Evolutionary conservation across 2,797 vertebrate genomes (phyloP).

Genomic region (Eidolon dupreanum): DNA sequence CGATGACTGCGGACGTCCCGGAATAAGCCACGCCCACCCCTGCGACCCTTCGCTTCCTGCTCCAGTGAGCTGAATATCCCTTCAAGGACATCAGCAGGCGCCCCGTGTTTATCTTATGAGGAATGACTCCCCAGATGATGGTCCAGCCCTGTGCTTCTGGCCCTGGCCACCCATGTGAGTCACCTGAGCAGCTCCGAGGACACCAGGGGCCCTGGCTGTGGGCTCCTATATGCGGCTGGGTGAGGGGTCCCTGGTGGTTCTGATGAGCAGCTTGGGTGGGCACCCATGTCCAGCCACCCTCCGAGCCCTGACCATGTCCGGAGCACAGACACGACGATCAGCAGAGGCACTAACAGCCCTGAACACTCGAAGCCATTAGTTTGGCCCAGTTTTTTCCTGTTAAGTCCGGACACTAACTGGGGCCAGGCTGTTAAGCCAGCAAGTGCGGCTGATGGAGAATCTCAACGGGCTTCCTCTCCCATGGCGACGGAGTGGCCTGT

Average conservation of each 20-base stretch:
- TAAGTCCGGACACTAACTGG: neutral
- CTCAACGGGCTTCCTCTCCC: neutral
- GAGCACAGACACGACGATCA: neutral
- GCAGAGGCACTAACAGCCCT: neutral
- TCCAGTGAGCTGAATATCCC: neutral
- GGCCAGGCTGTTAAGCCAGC: neutral
- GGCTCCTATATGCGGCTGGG: neutral
- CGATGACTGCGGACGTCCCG: fast-evolving
- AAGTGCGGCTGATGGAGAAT: neutral
- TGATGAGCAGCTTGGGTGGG: fast-evolving
- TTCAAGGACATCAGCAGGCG: neutral
- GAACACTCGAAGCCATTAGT: neutral
- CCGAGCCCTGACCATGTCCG: neutral
- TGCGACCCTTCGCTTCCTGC: neutral
- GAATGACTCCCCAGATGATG: neutral
- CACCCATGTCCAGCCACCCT: fast-evolving
- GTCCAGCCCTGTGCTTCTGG: neutral
- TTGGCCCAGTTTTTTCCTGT: conserved; percentile 35
- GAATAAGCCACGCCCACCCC: neutral
- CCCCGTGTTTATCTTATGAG: neutral
- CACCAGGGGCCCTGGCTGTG: no score
- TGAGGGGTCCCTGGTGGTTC: neutral
- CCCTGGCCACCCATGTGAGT: neutral
- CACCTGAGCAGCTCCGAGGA: neutral
- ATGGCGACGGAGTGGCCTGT: fast-evolving